These are phyloP conservation scores for Varecia variegata DNA, from an alignment of 2,797 vertebrate genomes.

Conservation along the genomic window DNA sequence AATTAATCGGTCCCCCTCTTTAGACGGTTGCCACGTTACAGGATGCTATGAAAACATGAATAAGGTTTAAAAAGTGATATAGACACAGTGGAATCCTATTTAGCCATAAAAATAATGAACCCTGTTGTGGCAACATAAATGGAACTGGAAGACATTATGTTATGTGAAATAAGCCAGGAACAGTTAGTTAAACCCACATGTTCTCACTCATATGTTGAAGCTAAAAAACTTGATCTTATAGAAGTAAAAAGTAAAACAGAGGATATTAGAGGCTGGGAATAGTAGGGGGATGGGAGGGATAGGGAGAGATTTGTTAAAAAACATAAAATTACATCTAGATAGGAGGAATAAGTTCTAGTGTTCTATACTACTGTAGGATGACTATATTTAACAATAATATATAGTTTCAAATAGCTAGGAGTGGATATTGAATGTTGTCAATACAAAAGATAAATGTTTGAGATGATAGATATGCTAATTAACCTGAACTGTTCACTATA, in stretches of 20 bases:
- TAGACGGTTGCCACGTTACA: conserved; percentile 98
- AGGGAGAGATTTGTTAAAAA: not conserved
- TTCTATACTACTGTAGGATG: not conserved
- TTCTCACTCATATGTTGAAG: not conserved
- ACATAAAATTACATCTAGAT: not conserved
- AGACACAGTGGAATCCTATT: not conserved
- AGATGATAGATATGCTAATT: not conserved
- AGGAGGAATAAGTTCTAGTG: not conserved
- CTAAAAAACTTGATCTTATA: not conserved
- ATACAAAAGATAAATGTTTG: not conserved
- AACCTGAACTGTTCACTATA: not conserved
- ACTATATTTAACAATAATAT: not conserved
- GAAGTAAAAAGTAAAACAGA: not conserved
- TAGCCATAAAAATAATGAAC: not conserved
- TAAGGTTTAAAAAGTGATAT: conserved; percentile 4
- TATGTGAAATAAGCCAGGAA: not conserved
- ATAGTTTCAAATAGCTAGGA: not conserved
- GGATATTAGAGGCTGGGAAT: not conserved
- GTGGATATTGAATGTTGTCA: not conserved
- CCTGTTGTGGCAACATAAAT: not conserved
- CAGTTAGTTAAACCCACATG: not conserved
- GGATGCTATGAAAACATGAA: conserved; percentile 90
- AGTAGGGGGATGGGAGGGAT: no score
- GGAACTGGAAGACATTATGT: not conserved
- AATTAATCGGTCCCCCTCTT: conserved; percentile 98